phyloP scores from a whole-genome alignment of 2,113 vertebrate species.

The Corynorhinus townsendii region DNA sequence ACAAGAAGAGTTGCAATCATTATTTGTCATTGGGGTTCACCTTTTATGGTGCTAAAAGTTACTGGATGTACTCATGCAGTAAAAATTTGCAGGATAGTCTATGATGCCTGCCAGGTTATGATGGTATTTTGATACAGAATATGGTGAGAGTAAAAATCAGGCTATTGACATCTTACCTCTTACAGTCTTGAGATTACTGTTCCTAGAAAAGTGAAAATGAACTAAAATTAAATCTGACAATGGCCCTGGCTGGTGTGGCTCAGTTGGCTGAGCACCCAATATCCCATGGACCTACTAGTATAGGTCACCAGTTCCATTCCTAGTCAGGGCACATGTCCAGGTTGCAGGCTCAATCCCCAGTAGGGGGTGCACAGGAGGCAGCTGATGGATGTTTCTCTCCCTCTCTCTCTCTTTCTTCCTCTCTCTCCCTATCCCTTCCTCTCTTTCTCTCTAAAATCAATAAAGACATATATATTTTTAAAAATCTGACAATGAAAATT shows the following conservation, averaged over 20 bases:
- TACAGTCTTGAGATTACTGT: neutral
- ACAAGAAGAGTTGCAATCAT: neutral
- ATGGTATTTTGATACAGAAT: slow-evolving; percentile 42
- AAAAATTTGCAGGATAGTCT: slow-evolving; percentile 39
- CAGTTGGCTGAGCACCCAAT: neutral
- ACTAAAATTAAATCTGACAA: slow-evolving; percentile 7
- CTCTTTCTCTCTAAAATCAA: too few relatives aligned
- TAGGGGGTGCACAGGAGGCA: too few relatives aligned
- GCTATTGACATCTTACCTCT: slow-evolving; percentile 23
- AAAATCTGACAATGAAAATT: slow-evolving; percentile 21
- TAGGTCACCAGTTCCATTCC: neutral
- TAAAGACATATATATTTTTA: neutral
- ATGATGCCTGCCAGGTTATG: slow-evolving; percentile 15
- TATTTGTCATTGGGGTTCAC: slow-evolving; percentile 34
- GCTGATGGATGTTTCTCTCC: too few relatives aligned
- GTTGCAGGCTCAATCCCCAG: too few relatives aligned
- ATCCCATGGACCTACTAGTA: neutral
- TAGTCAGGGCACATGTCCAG: too few relatives aligned
- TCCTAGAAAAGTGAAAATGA: slow-evolving; percentile 21
- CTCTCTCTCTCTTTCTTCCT: too few relatives aligned
- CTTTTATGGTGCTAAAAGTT: slow-evolving; percentile 57
- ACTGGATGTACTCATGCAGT: slow-evolving; percentile 14
- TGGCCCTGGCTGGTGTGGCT: neutral
- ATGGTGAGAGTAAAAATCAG: slow-evolving; percentile 22
- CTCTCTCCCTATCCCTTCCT: too few relatives aligned